These are phyloP conservation scores for Cynocephalus volans DNA, from an alignment of 2,113 vertebrate genomes.

Conservation along the genomic window DNA sequence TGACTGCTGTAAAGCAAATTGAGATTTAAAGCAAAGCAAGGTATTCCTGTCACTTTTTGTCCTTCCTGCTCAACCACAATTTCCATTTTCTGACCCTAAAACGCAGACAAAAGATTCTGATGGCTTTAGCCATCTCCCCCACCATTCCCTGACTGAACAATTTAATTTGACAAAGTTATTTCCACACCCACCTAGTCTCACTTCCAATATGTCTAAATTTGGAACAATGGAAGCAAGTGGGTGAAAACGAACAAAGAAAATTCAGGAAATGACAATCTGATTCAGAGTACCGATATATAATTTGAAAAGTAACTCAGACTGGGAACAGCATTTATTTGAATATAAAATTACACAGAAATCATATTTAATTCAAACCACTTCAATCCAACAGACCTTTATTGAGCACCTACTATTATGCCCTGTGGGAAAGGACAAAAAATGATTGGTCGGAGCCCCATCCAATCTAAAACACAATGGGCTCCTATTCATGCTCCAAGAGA, in stretches of 20 bases:
- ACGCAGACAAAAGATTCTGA: slow-evolving; percentile 11
- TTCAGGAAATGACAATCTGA: slow-evolving; percentile 67
- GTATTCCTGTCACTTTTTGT: background rate
- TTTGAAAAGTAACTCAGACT: slow-evolving; percentile 70
- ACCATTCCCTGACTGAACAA: slow-evolving; percentile 53
- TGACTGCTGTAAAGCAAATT: background rate
- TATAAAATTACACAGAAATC: slow-evolving; percentile 59
- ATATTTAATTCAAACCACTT: slow-evolving; percentile 51
- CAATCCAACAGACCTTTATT: slow-evolving; percentile 36
- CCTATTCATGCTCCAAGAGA: background rate
- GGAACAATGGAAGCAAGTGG: slow-evolving; percentile 59
- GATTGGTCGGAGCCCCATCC: background rate
- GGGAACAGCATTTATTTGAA: slow-evolving; percentile 55
- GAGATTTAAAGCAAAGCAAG: slow-evolving; percentile 33
- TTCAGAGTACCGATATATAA: slow-evolving; percentile 35
- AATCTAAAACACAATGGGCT: background rate
- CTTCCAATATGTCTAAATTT: slow-evolving; percentile 72
- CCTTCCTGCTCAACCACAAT: background rate
- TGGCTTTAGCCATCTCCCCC: background rate
- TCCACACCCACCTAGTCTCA: slow-evolving; percentile 65
- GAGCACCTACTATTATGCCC: background rate
- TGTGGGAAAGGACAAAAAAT: background rate
- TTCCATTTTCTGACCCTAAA: slow-evolving; percentile 54
- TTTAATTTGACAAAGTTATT: slow-evolving; percentile 50
- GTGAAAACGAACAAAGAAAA: slow-evolving; percentile 70